Evolutionary conservation across 1,140 invertebrate species (phyloP).

Genomic region (Papilio machaon): DNA sequence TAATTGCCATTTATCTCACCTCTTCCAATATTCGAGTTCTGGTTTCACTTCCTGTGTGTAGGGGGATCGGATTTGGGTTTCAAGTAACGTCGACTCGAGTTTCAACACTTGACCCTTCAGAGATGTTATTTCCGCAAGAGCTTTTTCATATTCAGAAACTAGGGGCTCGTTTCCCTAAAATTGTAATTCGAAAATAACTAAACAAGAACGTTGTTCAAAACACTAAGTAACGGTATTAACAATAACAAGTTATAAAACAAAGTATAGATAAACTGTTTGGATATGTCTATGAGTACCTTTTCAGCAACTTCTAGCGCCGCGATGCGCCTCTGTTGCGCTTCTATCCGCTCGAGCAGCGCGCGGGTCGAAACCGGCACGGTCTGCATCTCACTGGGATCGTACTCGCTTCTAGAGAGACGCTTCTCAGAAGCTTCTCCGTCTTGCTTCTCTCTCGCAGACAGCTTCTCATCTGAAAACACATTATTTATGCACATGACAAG

Average conservation of each 20-base stretch:
- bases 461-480: conserved; percentile 55
- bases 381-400: conserved; percentile 21
- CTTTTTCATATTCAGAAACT: conserved; percentile 74
- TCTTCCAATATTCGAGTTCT: conserved; percentile 75
- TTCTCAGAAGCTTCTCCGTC: conserved; percentile 65
- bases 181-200: conserved; percentile 22
- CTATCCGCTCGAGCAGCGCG: conserved; percentile 66
- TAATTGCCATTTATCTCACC: conserved; percentile 44
- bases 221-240: too few species aligned
- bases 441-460: conserved; percentile 66
- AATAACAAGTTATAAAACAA: too few species aligned
- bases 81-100: conserved; percentile 74
- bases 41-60: conserved; percentile 53
- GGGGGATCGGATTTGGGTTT: conserved; percentile 68
- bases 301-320: conserved; percentile 75
- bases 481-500: not conserved
- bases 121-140: conserved; percentile 72
- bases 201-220: too few species aligned
- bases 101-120: conserved; percentile 75
- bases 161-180: conserved; percentile 76
- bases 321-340: conserved; percentile 76
- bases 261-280: too few species aligned
- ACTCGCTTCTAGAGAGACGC: conserved; percentile 44
- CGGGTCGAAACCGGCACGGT: conserved; percentile 56
- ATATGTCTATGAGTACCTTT: conserved; percentile 55